Evolutionary conservation across 2,797 vertebrate species (phyloP).

Genomic region (Tenualosa thibaudeaui): DNA sequence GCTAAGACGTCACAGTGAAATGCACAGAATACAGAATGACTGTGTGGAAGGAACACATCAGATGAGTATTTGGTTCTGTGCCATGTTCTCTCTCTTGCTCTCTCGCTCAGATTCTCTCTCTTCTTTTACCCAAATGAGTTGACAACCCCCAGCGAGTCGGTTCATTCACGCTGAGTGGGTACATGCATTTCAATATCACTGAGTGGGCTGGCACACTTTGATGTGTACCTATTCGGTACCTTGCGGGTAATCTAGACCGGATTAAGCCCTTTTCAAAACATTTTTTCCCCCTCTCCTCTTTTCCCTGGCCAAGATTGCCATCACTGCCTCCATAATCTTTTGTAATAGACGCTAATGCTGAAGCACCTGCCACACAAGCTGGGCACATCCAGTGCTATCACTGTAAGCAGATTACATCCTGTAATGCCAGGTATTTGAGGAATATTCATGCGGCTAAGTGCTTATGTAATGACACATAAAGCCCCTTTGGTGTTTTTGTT

Average conservation of each 20-base stretch:
- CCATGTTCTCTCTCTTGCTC: neutral
- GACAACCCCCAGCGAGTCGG: constrained; percentile 46
- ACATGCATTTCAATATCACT: constrained; percentile 49
- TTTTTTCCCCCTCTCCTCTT: constrained; percentile 32
- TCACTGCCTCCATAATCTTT: constrained; percentile 67
- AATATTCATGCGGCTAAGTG: constrained; percentile 92
- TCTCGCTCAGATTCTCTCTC: constrained; percentile 27
- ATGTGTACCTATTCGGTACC: constrained; percentile 56
- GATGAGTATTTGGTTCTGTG: neutral
- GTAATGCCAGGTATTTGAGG: constrained; percentile 96
- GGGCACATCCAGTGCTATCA: constrained; percentile 87
- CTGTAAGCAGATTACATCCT: constrained; percentile 89
- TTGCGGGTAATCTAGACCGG: constrained; percentile 54
- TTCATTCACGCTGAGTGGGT: constrained; percentile 47
- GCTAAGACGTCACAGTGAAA: neutral
- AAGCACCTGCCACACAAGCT: constrained; percentile 90
- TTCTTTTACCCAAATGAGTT: constrained; percentile 37
- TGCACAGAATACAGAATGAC: too few relatives aligned
- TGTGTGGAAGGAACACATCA: neutral
- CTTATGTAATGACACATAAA: constrained; percentile 94
- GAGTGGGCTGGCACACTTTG: constrained; percentile 56
- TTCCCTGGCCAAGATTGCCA: constrained; percentile 53
- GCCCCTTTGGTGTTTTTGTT: constrained; percentile 66
- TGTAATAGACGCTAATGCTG: constrained; percentile 73
- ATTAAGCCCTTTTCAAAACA: constrained; percentile 53